Base-by-base conservation (phyloP, 2,113 vertebrate species). In the Peromyscus leucopus region DNA sequence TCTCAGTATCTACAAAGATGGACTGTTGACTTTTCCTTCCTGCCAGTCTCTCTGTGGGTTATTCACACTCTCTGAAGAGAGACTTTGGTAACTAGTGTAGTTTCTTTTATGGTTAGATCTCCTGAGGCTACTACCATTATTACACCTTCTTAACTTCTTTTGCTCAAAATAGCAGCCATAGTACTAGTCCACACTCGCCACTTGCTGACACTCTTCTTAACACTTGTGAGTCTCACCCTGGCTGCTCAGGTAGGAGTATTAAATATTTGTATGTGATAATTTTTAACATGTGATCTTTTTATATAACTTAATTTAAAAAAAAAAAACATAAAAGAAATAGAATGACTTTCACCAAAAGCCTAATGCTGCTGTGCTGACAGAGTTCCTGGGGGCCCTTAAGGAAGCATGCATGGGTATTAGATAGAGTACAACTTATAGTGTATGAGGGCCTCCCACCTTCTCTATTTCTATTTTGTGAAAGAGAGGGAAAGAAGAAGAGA, bases 311-410 rank as follows among this genome's bases (percentile, higher is more conserved):
- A 96, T 80, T 55, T 55, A 15, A 59, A 82, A n/a, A 15, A 59
- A 82, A n/a, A 91, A 33, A 94, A 39, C 13, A 51, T 75, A 87
- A 92, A 96, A 17, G 61, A 51, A 57, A 74, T 55, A 15, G 88
- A 97, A 51, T 51, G 82, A 95, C 89, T 36, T 86, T 97, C 74
- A 96, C 95, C 1, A 86, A 94, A 91, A 89, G 51, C 17, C 55
- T 96, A 79, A 67, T 86, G 67, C 36, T 92, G 78, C 33, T 69
- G 9, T 33, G 11, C 63, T 87, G 48, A 63, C 94, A 80, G 17
- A 59, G 6, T 15, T 78, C 31, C 78, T 86, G 46, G 94, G 94
- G 85, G 86, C 84, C 9, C 28, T 93, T 71, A 95, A 80, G 90
- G 75, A 95, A 92, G 36, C 16, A 91, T 74, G 39, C 82, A 85